Base-by-base conservation (phyloP, 2,888 invertebrate species). In the Scaptomyza reducta region DNA sequence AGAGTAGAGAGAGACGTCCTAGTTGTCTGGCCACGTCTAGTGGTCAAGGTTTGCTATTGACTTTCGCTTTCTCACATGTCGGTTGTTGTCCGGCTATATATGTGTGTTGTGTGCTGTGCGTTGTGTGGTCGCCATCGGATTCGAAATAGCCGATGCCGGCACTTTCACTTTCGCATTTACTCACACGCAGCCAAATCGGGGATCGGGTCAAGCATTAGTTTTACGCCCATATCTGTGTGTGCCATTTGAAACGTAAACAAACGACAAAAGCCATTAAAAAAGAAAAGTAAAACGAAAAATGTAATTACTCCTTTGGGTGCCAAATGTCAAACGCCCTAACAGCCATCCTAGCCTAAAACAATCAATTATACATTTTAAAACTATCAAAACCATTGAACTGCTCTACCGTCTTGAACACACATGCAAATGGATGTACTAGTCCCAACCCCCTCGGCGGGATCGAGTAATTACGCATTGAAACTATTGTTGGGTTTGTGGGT, bases 41-140 rank as follows among this genome's bases (percentile, higher is more conserved):
- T 91, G 91, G 91, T 91, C 91, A 91, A 91, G 91, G 91, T 91
- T 91, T 82, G 63, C 80, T 82, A 88, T 88, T 89, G 89, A 90
- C 90, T 90, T 90, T 90, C 90, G 89, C 89, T 90, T 89, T 90
- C 31, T 60, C 87, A 77, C 74, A 85, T 87, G 86, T 81, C 75
- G 69, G 68, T 42, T 50, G 33, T 14, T 64, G 74, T 66, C 77
- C 72, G 65, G 18, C 55, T 49, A 42, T 53, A 31, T 9, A 3
- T 31, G 31, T 31, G 10, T 29, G 9, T 7, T 22, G 22, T 22
- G 22, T 22, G 22, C 0, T 31, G 31, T 31, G 10, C 10, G 10
- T 31, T 31, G 31, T 31, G 31, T 31, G 31, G 65, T 64, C 60
- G 70, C 70, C 59, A 59, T 45, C 42, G 64, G 38, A 63, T 31